phyloP scores from a whole-genome alignment of 2,113 vertebrate species.

The Hucho hucho region DNA sequence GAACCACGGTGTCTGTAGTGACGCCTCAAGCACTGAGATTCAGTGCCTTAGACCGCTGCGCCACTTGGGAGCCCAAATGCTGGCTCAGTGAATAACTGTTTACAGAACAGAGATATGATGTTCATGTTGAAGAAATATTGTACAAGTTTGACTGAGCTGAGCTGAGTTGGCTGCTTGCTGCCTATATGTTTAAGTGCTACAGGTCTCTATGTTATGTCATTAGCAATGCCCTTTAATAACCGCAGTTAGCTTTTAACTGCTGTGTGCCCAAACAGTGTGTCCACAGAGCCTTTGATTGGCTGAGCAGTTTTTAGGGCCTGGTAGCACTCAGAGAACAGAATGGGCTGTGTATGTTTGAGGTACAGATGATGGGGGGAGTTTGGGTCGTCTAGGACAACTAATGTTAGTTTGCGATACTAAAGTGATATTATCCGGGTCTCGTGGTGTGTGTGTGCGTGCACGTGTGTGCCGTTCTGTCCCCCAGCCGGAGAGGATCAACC shows the following conservation, averaged over 20 bases:
- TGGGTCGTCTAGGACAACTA: background rate
- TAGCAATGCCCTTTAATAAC: conserved; percentile 3
- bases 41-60: no score
- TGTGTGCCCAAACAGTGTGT: background rate
- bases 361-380: background rate
- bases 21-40: no score
- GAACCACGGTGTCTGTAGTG: no score
- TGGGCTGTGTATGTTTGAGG: conserved; percentile 10
- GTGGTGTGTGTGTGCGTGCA: no score
- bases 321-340: background rate
- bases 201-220: background rate
- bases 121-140: no score
- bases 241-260: background rate
- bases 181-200: no score
- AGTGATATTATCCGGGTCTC: conserved; percentile 22
- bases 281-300: background rate
- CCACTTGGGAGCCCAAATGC: no score
- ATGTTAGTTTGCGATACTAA: background rate
- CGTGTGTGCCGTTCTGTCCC: conserved; percentile 31
- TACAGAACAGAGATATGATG: no score
- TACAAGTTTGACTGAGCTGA: no score
- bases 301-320: conserved; percentile 4
- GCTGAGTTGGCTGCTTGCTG: no score
- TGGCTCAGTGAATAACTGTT: no score
- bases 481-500: conserved; percentile 97